A percentile compares a stretch with the other conserved stretches of the same genome.
Evolutionary conservation across 2,888 invertebrate genomes (phyloP).

Genomic region (Antitype chi): DNA sequence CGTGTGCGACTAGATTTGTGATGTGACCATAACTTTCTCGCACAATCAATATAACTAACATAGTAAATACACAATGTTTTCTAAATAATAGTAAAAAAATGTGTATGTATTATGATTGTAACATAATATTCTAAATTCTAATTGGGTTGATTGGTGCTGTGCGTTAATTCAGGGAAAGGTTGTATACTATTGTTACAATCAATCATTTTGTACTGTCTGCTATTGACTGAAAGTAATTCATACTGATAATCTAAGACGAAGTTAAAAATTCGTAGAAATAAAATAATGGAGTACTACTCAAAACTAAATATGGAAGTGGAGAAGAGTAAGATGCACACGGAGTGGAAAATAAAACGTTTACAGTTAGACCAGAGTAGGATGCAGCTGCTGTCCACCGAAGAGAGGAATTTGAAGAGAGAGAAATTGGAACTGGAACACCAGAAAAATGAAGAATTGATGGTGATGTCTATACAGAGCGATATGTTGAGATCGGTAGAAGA

Average conservation of each 20-base stretch:
- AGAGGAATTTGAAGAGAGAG: conserved; percentile 89
- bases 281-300: conserved; percentile 92
- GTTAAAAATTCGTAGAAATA: conserved; percentile 83
- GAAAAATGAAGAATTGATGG: conserved; percentile 82
- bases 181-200: background rate
- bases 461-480: conserved; percentile 80
- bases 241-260: background rate
- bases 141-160: too few species aligned
- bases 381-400: conserved; percentile 87
- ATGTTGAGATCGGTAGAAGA: conserved; percentile 70
- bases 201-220: background rate
- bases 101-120: too few species aligned
- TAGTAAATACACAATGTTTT: too few species aligned
- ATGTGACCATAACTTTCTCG: too few species aligned
- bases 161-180: too few species aligned
- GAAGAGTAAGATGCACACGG: conserved; percentile 89
- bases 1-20: too few species aligned
- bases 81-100: too few species aligned
- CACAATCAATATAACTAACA: too few species aligned
- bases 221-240: background rate
- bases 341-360: conserved; percentile 90
- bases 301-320: conserved; percentile 91
- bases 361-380: conserved; percentile 86
- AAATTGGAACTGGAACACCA: conserved; percentile 87
- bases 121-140: too few species aligned